Evolutionary conservation across 2,797 vertebrate genomes (phyloP), one percentile per base, ranked within the genome.

Genomic region (Sebastes elongatus): DNA sequence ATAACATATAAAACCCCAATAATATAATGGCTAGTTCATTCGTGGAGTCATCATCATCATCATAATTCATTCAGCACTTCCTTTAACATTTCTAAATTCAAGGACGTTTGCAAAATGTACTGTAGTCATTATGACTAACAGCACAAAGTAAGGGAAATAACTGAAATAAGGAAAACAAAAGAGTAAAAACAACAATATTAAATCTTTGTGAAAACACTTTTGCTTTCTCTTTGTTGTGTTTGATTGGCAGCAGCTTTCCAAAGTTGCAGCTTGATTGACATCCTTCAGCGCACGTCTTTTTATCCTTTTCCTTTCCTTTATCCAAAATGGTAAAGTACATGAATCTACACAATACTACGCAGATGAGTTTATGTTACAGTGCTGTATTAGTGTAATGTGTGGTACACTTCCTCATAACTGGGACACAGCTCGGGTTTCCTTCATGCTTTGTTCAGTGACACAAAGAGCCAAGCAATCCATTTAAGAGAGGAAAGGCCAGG

Each of bases 401-500:
- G 33, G 33, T 28, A 32, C 18, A 49, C 46, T 49, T 49, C 18
- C 18, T 49, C 46, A 66, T 22, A 69, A 64, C 6, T 65, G 23
- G n/a, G 59, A 46, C 32, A 52, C 20, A 20, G 30, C 25, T 56
- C n/a, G 42, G 18, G 25, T 52, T 62, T 30, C n/a, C 30, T 67
- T 38, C 20, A 6, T 49, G 23, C 27, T 66, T 27, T 76, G 53
- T 46, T 70, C 11, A 56, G 59, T 27, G 68, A 67, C 62, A 76
- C 20, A 65, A 78, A 76, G 32, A 78, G 27, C 64, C 28, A 73
- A 49, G 72, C 22, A 67, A 82, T 56, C 32, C 18, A 74, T 23
- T 64, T 60, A 32, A 80, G 30, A 76, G 66, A 86, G 55, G 71
- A 80, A 90, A 89, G 61, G 66, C 55, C 59, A 84, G 83, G 86